Conservation (phyloP, 2,797 vertebrate genomes). For the Coranthus polyacanthus region DNA sequence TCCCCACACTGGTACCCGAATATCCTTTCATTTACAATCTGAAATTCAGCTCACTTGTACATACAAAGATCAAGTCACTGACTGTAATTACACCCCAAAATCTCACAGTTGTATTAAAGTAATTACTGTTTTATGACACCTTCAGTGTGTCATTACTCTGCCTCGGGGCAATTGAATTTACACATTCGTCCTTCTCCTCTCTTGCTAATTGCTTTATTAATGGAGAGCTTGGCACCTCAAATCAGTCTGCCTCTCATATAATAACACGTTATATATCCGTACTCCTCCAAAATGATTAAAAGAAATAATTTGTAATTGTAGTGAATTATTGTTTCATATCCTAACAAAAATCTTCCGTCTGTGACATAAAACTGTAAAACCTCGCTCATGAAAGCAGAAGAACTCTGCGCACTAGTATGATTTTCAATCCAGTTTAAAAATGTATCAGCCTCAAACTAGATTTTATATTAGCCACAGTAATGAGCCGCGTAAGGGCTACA, state of each 20-base stretch:
- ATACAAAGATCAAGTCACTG: slow-evolving; percentile 16
- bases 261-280: slow-evolving; percentile 43
- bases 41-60: slow-evolving; percentile 47
- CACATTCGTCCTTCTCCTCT: slow-evolving; percentile 46
- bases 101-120: slow-evolving; percentile 59
- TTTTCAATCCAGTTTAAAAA: slow-evolving; percentile 24
- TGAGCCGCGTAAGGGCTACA: neutral
- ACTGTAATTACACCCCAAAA: slow-evolving; percentile 52
- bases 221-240: slow-evolving; percentile 51
- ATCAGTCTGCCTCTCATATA: slow-evolving; percentile 41
- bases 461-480: slow-evolving; percentile 6
- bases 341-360: too few species aligned
- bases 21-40: slow-evolving; percentile 39
- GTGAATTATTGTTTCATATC: too few species aligned
- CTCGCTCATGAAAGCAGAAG: too few species aligned
- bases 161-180: slow-evolving; percentile 64
- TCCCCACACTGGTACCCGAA: slow-evolving; percentile 5
- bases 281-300: neutral
- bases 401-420: neutral
- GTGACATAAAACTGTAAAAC: too few species aligned
- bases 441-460: slow-evolving; percentile 1
- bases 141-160: slow-evolving; percentile 47
- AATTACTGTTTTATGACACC: slow-evolving; percentile 80
- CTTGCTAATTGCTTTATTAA: slow-evolving; percentile 75
- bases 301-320: too few species aligned